Base-by-base conservation (phyloP, 2,797 vertebrate genomes). In the Melanotaenia pygmaea region DNA sequence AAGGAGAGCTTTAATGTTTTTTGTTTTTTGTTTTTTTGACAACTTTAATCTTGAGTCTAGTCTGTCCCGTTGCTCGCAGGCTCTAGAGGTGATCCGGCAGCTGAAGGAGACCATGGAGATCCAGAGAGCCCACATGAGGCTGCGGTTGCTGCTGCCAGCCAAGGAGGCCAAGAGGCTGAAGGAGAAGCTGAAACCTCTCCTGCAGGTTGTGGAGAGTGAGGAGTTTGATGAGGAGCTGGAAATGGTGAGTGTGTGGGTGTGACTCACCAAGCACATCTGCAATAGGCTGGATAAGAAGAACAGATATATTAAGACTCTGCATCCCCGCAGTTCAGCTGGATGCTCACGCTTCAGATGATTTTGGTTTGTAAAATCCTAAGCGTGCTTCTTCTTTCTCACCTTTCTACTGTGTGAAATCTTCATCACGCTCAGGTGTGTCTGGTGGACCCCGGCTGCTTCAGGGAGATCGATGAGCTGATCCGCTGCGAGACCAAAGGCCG, bases 401-500 rank as follows among this genome's bases (percentile, higher is more conserved):
- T 16, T 2, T 13, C 10, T 22, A 16, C 10, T 28, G 34, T 12
- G 13, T 43, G 38, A 8, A 22, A n/a, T 4, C 10, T 45, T 18
- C 7, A 10, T n/a, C 0, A 9, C 50, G 9, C 35, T 35, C 93
- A 99, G 97, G 95, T 99, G 47, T 97, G 96, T 87, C 94, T 99
- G 68, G 95, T 97, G 61, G 98, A 99, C 88, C 98, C 98, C 0
- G 98, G 98, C 86, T 98, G 96, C 94, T 99, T 96, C 94, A 92
- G 98, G 71, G 98, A 98, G 90, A 96, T 99, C 0, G 97, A 99
- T n/a, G 98, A 99, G 88, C 91, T 99, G 82, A 96, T 99, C 75
- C 95, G 96, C 72, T 97, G 96, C 0, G 97, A 99, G 93, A 99
- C 98, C 0, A 98, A 95, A 92, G 98, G 98, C 73, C 93, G 91